These are phyloP conservation scores for Campaea margaritaria DNA, from an alignment of 2,888 invertebrate genomes.

Conservation along the genomic window DNA sequence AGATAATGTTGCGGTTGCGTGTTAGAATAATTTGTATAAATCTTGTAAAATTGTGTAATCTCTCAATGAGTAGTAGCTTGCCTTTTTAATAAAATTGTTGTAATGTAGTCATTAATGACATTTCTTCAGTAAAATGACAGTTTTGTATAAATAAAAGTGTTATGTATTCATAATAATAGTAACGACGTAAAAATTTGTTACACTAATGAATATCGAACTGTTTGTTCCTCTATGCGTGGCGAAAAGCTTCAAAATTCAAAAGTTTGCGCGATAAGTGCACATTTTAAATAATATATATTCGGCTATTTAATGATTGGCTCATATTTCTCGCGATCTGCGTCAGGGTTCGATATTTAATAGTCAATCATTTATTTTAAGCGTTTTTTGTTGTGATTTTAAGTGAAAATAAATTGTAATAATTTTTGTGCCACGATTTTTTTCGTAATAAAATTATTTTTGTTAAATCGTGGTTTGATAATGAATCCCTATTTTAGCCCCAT, in stretches of 20 bases:
- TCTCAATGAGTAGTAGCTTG: slow-evolving; percentile 3
- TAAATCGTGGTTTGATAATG: slow-evolving; percentile 42
- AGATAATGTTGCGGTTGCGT: slow-evolving; percentile 11
- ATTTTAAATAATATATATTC: too few species aligned
- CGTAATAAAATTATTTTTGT: slow-evolving; percentile 72
- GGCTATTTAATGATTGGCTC: too few species aligned
- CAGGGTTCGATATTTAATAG: slow-evolving; percentile 50
- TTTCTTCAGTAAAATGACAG: slow-evolving; percentile 10
- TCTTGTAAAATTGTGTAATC: neutral
- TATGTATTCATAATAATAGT: slow-evolving; percentile 2
- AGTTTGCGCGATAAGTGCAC: neutral
- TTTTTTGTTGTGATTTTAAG: slow-evolving; percentile 66
- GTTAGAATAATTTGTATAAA: slow-evolving; percentile 2
- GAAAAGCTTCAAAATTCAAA: neutral
- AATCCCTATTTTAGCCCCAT: neutral
- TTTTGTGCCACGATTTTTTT: slow-evolving; percentile 66
- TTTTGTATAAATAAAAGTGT: slow-evolving; percentile 28
- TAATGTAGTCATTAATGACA: neutral
- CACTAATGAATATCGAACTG: slow-evolving; percentile 33
- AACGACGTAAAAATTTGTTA: slow-evolving; percentile 16
- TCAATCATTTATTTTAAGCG: slow-evolving; percentile 42
- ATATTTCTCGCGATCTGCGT: neutral
- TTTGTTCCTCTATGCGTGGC: neutral
- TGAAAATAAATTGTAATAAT: slow-evolving; percentile 67
- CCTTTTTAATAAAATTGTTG: neutral